Conservation (phyloP, 2,888 invertebrate species). For the Prosopocoilus inquinatus region DNA sequence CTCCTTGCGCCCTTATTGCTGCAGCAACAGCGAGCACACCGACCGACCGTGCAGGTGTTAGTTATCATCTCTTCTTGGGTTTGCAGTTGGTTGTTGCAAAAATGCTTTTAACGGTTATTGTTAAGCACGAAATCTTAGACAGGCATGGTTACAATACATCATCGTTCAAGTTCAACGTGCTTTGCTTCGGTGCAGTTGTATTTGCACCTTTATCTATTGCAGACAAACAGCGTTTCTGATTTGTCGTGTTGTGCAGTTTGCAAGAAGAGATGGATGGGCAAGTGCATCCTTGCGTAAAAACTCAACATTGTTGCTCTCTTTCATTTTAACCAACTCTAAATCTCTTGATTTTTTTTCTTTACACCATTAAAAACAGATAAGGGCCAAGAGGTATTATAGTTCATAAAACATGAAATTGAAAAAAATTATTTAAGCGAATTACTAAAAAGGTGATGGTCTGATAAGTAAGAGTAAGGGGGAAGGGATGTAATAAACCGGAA, state of each 20-base stretch:
- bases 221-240: not conserved
- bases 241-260: not conserved
- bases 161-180: slow-evolving; percentile 12
- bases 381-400: no score
- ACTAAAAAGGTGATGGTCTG: no score
- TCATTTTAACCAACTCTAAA: no score
- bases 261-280: not conserved
- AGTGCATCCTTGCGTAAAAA: no score
- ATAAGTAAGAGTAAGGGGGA: no score
- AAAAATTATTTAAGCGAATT: no score
- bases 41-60: not conserved
- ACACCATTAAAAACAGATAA: no score
- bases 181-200: not conserved
- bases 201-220: not conserved
- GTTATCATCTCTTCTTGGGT: not conserved
- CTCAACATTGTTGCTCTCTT: no score
- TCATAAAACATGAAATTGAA: no score
- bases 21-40: not conserved
- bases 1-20: not conserved
- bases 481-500: no score
- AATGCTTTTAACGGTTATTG: slow-evolving; percentile 26
- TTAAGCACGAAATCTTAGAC: slow-evolving; percentile 22
- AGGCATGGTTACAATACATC: slow-evolving; percentile 7
- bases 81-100: slow-evolving; percentile 17
- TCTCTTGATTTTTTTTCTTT: no score